Evolutionary conservation across 2,113 vertebrate genomes (phyloP).

Genomic region (Chaetops frenatus): DNA sequence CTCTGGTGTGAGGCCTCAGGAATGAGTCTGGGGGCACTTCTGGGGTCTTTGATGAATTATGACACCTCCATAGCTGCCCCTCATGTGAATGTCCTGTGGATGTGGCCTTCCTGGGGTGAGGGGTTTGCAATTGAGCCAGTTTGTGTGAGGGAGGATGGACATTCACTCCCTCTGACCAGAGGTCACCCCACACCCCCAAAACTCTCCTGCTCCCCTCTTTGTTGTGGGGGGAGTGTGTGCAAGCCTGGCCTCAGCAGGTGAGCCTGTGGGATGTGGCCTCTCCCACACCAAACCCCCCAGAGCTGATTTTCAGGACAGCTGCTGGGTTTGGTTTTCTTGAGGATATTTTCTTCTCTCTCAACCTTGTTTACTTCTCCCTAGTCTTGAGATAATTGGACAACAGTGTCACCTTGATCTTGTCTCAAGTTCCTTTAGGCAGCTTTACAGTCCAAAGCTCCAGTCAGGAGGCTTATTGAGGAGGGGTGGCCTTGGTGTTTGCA

Average conservation of each 20-base stretch:
- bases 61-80: not conserved
- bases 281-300: too few species aligned
- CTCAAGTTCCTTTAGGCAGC: not conserved
- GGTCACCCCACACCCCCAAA: too few species aligned
- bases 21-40: not conserved
- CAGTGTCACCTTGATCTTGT: not conserved
- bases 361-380: not conserved
- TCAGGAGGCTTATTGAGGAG: not conserved
- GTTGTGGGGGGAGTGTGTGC: accelerated
- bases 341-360: not conserved
- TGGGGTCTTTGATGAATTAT: not conserved
- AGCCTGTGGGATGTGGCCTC: not conserved
- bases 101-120: not conserved
- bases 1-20: not conserved
- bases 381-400: not conserved
- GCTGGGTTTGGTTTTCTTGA: not conserved
- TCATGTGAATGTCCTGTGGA: not conserved
- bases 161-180: not conserved
- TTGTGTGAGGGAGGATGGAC: not conserved
- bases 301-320: not conserved
- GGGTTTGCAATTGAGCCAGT: not conserved
- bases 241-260: not conserved
- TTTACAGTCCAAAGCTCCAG: not conserved
- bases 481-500: accelerated
- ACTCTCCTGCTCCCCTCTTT: not conserved